Evolutionary conservation across 2,113 vertebrate species (phyloP).

Genomic region (Leuciscus idus): DNA sequence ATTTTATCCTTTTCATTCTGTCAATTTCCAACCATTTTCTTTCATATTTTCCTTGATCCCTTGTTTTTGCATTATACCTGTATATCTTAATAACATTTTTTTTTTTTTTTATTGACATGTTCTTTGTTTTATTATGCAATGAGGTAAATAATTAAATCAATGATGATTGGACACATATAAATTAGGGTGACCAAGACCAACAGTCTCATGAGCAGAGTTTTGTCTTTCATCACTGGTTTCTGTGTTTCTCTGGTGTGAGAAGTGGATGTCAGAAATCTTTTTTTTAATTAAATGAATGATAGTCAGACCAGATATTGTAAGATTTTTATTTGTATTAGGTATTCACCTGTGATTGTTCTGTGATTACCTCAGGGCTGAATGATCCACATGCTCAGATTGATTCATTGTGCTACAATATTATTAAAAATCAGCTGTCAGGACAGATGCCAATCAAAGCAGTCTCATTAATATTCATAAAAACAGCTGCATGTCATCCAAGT

Average conservation of each 20-base stretch:
- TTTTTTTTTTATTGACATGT: too few species aligned
- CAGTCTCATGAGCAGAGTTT: background rate
- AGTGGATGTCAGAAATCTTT: background rate
- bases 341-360: background rate
- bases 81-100: too few species aligned
- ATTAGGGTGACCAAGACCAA: background rate
- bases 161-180: too few species aligned
- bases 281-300: background rate
- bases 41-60: background rate
- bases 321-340: constrained; percentile 1
- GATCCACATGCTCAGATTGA: constrained; percentile 7
- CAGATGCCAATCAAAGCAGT: constrained; percentile 29
- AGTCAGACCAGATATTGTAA: background rate
- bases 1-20: background rate
- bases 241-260: background rate
- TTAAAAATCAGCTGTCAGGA: constrained; percentile 30
- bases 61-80: background rate
- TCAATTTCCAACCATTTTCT: background rate
- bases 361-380: constrained; percentile 3
- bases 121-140: background rate
- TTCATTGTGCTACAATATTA: constrained; percentile 7
- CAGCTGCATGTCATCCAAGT: constrained; percentile 18
- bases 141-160: background rate
- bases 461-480: constrained; percentile 22
- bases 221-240: background rate